These are phyloP conservation scores for Seira sanloemensis DNA, from an alignment of 2,888 invertebrate species.

Conservation along the genomic window DNA sequence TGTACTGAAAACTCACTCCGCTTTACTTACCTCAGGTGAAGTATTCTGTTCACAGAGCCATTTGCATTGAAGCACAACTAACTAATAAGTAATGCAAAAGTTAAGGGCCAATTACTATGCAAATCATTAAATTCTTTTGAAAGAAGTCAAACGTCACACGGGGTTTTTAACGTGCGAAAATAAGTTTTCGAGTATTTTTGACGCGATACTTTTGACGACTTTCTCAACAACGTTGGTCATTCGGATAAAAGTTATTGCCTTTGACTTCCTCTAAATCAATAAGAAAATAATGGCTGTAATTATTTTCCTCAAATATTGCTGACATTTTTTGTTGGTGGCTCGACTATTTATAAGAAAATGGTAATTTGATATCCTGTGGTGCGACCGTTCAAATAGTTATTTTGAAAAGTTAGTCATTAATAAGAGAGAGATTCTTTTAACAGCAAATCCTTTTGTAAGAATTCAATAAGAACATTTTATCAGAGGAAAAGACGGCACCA, in stretches of 20 bases:
- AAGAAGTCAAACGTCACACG: too few relatives aligned
- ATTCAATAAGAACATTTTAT: background rate
- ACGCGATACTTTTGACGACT: conserved; percentile 33
- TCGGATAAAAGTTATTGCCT: too few relatives aligned
- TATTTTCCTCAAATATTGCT: conserved; percentile 13
- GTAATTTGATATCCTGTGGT: conserved; percentile 28
- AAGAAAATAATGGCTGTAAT: conserved; percentile 3
- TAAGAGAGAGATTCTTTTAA: background rate
- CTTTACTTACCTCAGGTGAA: too few relatives aligned
- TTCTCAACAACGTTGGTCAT: conserved; percentile 21
- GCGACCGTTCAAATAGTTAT: background rate
- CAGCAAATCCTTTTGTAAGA: background rate
- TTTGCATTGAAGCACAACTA: too few relatives aligned
- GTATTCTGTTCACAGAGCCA: background rate
- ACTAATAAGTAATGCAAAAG: too few relatives aligned
- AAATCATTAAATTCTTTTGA: too few relatives aligned
- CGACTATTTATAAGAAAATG: background rate
- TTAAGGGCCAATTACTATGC: too few relatives aligned
- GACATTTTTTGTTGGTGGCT: background rate
- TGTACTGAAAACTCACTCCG: background rate
- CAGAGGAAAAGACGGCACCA: background rate
- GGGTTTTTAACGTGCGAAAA: background rate
- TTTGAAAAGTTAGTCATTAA: background rate
- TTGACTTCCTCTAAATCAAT: background rate
- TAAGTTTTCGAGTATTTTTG: background rate